phyloP scores from a whole-genome alignment of 2,888 invertebrate genomes.

The Limnephilus rhombicus region DNA sequence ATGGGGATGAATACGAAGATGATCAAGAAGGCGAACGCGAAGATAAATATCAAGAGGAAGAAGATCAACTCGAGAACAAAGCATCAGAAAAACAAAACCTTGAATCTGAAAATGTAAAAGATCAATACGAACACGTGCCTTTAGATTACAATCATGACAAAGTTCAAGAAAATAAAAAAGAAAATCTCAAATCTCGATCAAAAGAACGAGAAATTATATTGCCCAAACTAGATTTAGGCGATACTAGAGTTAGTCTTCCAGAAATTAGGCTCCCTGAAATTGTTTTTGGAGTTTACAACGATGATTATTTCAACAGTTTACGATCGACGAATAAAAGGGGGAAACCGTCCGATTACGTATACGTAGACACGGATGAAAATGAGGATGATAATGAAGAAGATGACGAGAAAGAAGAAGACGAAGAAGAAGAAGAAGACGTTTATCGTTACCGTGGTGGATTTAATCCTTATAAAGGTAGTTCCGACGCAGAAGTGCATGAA shows the following conservation, averaged over 20 bases:
- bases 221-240: slow-evolving; percentile 71
- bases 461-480: slow-evolving; percentile 11
- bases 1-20: slow-evolving; percentile 68
- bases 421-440: slow-evolving; percentile 64
- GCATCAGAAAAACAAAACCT: slow-evolving; percentile 67
- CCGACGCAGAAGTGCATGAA: slow-evolving; percentile 21
- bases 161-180: slow-evolving; percentile 66
- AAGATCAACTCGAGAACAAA: slow-evolving; percentile 67
- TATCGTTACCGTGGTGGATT: background rate
- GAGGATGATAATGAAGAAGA: slow-evolving; percentile 65
- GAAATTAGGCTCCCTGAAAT: slow-evolving; percentile 76
- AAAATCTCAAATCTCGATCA: slow-evolving; percentile 64
- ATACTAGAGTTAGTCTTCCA: slow-evolving; percentile 73
- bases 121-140: slow-evolving; percentile 76
- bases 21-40: slow-evolving; percentile 66
- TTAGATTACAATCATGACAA: slow-evolving; percentile 73
- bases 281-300: slow-evolving; percentile 69
- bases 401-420: slow-evolving; percentile 68
- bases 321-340: slow-evolving; percentile 67
- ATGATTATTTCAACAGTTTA: slow-evolving; percentile 54
- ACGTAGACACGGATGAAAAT: slow-evolving; percentile 66
- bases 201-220: background rate
- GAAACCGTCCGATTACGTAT: slow-evolving; percentile 68
- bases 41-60: slow-evolving; percentile 69
- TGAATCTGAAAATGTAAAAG: slow-evolving; percentile 71